Base-by-base conservation (phyloP, 1,140 invertebrate species). In the Centruroides sculpturatus region DNA sequence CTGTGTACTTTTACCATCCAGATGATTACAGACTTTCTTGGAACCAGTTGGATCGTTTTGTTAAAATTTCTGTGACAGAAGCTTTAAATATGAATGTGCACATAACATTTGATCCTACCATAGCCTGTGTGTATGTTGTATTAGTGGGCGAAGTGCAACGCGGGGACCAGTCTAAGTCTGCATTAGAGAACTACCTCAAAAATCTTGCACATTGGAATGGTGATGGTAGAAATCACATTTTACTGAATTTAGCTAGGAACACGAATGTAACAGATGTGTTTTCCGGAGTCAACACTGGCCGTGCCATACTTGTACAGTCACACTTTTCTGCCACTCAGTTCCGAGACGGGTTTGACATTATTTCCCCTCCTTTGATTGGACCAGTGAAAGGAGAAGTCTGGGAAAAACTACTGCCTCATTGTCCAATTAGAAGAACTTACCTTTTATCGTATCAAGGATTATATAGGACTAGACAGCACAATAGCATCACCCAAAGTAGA, bases 161-260 rank as follows among this genome's bases (percentile, higher is more conserved):
- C 35, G 47, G 61, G 67, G 59, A 60, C 62, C 60, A 23, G 64
- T 62, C 57, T 64, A 64, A 55, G 55, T 69, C 54, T 51, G 59
- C 6, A 35, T 53, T 73, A 59, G 63, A 75, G 63, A 61, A 79
- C 78, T 49, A 83, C 80, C 69, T 92, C 3, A 82, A 84, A 64
- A 75, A 73, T 36, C 73, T 96, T 34, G 86, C 89, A 0, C 86
- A 88, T 71, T 96, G 92, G 92, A 86, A 85, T 50, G 92, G 92
- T 1, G 92, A 98, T 80, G 93, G 94, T 51, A 78, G 91, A 55
- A 98, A 97, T 77, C 92, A 97, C 75, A 75, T 97, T n/a, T 73
- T 97, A 4, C 70, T 96, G 8, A 90, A 93, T 75, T 72, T 92
- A 41, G 84, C 86, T 1, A 76, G 85, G 57, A 76, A 81, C 13